These are phyloP conservation scores for Syngnathus rostellatus DNA, from an alignment of 2,797 vertebrate genomes.

Conservation along the genomic window DNA sequence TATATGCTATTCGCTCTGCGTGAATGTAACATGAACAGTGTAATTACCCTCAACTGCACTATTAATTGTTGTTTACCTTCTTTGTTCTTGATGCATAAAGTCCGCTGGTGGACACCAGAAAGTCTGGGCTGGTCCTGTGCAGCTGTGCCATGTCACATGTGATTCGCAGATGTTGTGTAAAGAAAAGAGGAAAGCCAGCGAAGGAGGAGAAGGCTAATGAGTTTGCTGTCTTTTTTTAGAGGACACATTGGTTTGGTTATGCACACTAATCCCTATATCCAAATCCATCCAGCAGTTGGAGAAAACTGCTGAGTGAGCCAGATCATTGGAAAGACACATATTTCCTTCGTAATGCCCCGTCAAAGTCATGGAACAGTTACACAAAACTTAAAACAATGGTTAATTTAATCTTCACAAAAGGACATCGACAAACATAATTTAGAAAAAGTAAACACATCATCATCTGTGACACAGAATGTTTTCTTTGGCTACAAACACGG, in stretches of 20 bases:
- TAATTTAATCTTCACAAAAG: slow-evolving; percentile 22
- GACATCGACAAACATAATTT: slow-evolving; percentile 28
- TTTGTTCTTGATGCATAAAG: not conserved
- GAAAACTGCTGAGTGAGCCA: slow-evolving; percentile 2
- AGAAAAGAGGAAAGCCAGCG: not conserved
- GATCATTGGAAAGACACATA: not conserved
- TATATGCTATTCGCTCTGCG: not conserved
- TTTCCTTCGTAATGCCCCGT: not conserved
- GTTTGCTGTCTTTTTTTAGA: not conserved
- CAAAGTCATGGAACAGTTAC: not conserved
- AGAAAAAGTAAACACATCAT: slow-evolving; percentile 30
- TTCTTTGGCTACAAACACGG: slow-evolving; percentile 49
- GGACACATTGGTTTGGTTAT: slow-evolving; percentile 7
- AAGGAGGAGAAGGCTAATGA: not conserved
- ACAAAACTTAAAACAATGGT: slow-evolving; percentile 27
- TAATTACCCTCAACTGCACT: not conserved
- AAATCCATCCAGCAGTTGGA: not conserved
- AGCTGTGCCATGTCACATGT: slow-evolving; percentile 7
- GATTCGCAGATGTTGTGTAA: slow-evolving; percentile 7
- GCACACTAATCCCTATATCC: slow-evolving; percentile 5
- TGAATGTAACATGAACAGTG: not conserved
- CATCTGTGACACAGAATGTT: slow-evolving; percentile 20
- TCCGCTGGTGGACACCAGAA: not conserved
- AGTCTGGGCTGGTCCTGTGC: not conserved
- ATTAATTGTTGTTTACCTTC: not conserved